Evolutionary conservation across 2,888 invertebrate species (phyloP).

Genomic region (Lingula anatina): DNA sequence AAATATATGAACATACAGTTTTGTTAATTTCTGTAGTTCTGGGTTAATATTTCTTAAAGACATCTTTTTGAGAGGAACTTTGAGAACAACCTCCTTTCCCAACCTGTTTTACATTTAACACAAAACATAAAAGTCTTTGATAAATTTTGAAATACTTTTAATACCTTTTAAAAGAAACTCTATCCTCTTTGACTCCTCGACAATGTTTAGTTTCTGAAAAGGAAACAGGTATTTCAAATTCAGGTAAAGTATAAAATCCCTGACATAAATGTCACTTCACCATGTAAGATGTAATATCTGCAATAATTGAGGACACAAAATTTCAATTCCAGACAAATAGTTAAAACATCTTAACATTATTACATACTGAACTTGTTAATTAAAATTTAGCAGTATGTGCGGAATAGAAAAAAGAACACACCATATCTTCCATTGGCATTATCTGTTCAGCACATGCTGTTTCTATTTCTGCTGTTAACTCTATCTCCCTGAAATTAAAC

Average conservation of each 20-base stretch:
- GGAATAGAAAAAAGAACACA: constrained; percentile 8
- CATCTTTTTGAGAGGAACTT: no score
- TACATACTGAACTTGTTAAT: no score
- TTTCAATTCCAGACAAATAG: no score
- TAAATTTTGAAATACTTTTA: neutral
- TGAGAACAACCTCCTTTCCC: neutral
- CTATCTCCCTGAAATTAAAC: constrained; percentile 16
- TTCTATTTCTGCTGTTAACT: constrained; percentile 15
- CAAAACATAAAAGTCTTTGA: neutral
- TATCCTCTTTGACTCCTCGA: neutral
- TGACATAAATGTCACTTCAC: no score
- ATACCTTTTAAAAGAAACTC: neutral
- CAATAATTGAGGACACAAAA: no score
- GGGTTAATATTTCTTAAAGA: no score
- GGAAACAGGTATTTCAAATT: neutral
- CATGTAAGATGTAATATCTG: no score
- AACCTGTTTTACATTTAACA: neutral
- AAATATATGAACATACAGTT: neutral
- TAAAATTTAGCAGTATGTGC: neutral
- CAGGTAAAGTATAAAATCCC: no score
- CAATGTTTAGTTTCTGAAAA: constrained; percentile 1
- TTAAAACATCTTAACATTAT: no score
- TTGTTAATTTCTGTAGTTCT: no score
- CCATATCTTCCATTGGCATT: constrained; percentile 20
- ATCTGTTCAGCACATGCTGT: constrained; percentile 10